These are phyloP conservation scores for Ichneumoninae sp. DNA, from an alignment of 2,888 invertebrate genomes.

Conservation along the genomic window DNA sequence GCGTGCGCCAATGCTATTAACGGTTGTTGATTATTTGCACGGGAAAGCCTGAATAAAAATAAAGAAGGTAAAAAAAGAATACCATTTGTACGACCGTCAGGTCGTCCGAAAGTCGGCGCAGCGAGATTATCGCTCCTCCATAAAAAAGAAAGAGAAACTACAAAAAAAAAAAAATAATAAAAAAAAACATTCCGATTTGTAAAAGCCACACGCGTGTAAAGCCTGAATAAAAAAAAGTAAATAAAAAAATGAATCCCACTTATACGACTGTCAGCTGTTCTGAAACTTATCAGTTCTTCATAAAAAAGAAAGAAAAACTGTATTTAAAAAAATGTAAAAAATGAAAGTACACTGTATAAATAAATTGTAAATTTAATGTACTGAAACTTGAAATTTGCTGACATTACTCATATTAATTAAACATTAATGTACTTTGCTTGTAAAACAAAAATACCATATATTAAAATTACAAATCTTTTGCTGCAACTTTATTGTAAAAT, in stretches of 20 bases:
- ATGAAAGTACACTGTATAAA: background rate
- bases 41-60: background rate
- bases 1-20: constrained; percentile 31
- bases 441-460: no score
- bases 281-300: constrained; percentile 40
- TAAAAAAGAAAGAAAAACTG: background rate
- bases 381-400: no score
- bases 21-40: constrained; percentile 24
- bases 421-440: no score
- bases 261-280: background rate
- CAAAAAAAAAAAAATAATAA: no score
- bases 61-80: background rate
- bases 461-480: no score
- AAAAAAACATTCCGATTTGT: constrained; percentile 10
- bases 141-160: constrained; percentile 1
- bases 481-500: no score
- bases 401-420: no score
- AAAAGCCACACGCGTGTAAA: background rate
- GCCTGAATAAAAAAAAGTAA: background rate
- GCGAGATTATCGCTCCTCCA: constrained; percentile 46
- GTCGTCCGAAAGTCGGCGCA: constrained; percentile 29
- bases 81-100: no score
- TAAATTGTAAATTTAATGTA: no score
- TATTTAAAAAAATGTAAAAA: background rate
- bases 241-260: background rate